These are phyloP conservation scores for Mantis religiosa DNA, from an alignment of 2,888 invertebrate species.

Conservation along the genomic window DNA sequence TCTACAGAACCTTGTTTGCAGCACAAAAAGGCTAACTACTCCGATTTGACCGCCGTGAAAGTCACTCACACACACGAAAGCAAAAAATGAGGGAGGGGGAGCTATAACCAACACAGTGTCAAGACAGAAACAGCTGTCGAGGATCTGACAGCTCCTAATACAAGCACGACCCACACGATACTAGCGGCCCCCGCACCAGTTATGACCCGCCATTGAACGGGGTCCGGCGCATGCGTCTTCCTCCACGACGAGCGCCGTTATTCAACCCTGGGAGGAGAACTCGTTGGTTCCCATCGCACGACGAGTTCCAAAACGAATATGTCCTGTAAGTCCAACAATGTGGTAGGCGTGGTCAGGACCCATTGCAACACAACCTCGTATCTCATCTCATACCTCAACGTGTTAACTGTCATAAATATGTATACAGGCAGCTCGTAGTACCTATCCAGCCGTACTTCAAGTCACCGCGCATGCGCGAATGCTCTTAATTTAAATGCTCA, in stretches of 20 bases:
- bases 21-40: neutral
- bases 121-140: neutral
- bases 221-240: neutral
- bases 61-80: neutral
- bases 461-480: neutral
- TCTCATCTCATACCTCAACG: neutral
- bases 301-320: neutral
- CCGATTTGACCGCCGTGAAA: neutral
- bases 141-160: neutral
- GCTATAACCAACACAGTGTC: neutral
- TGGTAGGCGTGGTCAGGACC: neutral
- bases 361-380: neutral
- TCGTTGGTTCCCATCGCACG: neutral
- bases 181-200: neutral
- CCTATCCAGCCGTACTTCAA: neutral
- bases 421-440: neutral
- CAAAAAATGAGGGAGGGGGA: neutral
- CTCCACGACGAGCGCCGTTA: neutral
- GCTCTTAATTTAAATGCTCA: no score
- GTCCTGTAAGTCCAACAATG: neutral
- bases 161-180: conserved; percentile 1
- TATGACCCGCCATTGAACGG: neutral
- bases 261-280: neutral
- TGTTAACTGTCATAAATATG: neutral
- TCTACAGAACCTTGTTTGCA: neutral